Conservation (phyloP, 2,113 vertebrate genomes). For the Oriolus oriolus region DNA sequence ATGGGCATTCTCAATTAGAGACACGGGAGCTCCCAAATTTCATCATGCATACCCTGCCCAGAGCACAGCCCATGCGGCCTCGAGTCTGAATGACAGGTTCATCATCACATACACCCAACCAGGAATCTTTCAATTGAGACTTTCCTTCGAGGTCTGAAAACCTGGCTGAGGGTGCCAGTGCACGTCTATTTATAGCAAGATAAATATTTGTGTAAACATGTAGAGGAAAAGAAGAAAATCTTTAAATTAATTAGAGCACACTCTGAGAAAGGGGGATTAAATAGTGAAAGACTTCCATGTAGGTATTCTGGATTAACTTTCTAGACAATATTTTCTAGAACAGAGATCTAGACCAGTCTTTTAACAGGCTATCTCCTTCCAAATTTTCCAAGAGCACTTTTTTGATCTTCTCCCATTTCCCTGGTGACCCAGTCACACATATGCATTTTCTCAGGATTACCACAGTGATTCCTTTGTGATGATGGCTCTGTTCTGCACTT, state of each 20-base stretch:
- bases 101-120: accelerated
- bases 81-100: background rate
- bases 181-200: background rate
- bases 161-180: background rate
- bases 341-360: background rate
- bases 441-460: constrained; percentile 7
- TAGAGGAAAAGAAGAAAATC: background rate
- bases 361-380: background rate
- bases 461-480: background rate
- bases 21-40: background rate
- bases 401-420: background rate
- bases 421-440: background rate
- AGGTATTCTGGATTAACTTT: background rate
- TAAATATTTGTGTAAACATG: background rate
- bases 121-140: background rate
- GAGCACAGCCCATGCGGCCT: background rate
- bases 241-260: background rate
- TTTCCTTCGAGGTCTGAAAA: background rate
- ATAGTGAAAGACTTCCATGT: background rate
- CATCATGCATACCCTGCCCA: background rate
- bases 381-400: background rate
- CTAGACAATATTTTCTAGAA: background rate
- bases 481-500: background rate
- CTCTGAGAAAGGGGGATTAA: background rate
- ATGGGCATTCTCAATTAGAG: background rate